These are phyloP conservation scores for Leptocoma aspasia DNA, from an alignment of 2,113 vertebrate genomes.

Conservation along the genomic window DNA sequence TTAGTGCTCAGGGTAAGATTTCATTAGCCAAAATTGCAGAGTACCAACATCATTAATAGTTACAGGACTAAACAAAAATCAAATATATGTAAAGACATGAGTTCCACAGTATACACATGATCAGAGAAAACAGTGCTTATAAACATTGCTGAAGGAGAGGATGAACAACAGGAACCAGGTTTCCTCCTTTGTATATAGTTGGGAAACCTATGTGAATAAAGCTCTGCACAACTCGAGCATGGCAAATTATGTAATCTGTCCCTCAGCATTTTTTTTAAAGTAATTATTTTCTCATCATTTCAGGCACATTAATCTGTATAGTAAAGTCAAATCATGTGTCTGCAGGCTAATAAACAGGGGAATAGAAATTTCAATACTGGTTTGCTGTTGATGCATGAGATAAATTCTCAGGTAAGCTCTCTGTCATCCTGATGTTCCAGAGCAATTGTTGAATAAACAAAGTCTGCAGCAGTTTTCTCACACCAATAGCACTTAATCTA, in stretches of 20 bases:
- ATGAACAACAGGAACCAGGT: neutral
- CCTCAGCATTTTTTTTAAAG: neutral
- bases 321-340: neutral
- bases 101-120: neutral
- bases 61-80: neutral
- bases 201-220: neutral
- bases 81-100: neutral
- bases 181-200: neutral
- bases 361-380: neutral
- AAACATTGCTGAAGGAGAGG: neutral
- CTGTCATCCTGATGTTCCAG: neutral
- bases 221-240: fast-evolving
- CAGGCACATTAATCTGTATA: neutral
- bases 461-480: neutral
- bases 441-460: neutral
- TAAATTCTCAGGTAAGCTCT: neutral
- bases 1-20: neutral
- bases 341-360: neutral
- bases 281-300: neutral
- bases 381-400: neutral
- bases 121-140: neutral
- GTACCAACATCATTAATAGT: neutral
- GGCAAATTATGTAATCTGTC: neutral
- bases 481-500: neutral
- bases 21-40: neutral